Base-by-base conservation (phyloP, 2,888 invertebrate species). In the Ophioninae sp. region DNA sequence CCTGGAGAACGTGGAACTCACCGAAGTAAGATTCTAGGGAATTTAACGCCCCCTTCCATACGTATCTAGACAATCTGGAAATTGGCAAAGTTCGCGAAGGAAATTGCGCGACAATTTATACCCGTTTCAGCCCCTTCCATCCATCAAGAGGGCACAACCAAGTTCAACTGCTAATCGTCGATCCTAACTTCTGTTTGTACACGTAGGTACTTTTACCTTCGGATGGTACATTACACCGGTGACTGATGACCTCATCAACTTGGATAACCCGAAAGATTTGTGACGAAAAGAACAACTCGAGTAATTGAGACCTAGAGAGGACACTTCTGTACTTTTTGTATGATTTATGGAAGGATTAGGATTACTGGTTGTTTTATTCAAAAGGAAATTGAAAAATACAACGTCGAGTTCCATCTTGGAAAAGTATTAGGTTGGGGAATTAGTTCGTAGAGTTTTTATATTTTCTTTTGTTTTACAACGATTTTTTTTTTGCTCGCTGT, bases 81-180 rank as follows among this genome's bases (percentile, higher is more conserved):
- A 91, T 91, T 91, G 91, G 90, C 89, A 89, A 91, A 91, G 90
- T 91, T 91, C 59, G 68, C 72, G 57, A 84, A 87, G 89, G 89
- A 90, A 90, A 91, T 91, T 90, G 88, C 87, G 82, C 88, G 88
- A 88, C 90, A 90, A 91, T 91, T 91, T 91, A 91, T 89, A 88
- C 88, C 88, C 84, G 78, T 87, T 90, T 89, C 89, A 88, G 88
- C 20, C 67, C 75, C 76, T 61, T 23, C 57, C 57, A 76, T 59
- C 59, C 69, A 65, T 76, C 76, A 73, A 68, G 21, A 61, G 41
- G 74, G 30, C 44, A 59, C 41, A 78, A 44, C 81, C 72, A 73
- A 76, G 79, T 81, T 84, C 37, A 73, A 78, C 69, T 67, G 72
- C 81, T 68, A 89, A 86, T 85, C 86, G 83, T 30, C 0, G 50